A percentile compares a stretch with the other conserved stretches of the same genome.
Evolutionary conservation across 30 jellyfish, hydroid and myxozoan genomes (phyloP).

Genomic region (Clytia hemisphaerica): DNA sequence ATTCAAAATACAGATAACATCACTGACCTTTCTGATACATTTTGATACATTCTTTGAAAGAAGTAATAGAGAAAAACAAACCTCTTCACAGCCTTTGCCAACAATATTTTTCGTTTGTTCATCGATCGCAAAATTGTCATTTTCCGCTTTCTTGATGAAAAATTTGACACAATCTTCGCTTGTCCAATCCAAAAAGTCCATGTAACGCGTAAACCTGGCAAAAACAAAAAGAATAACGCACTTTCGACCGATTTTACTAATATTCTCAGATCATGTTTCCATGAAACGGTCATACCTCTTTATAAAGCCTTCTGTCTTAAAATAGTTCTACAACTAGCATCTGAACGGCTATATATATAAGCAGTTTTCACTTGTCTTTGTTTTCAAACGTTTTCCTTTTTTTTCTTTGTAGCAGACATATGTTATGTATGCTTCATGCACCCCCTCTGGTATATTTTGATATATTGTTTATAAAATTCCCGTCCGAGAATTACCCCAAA

Average conservation of each 20-base stretch:
- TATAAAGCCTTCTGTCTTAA: neutral
- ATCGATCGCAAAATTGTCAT: slow-evolving; percentile 5
- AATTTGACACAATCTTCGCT: slow-evolving; percentile 10
- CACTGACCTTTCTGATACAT: neutral
- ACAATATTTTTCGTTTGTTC: neutral
- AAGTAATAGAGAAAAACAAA: too few relatives aligned
- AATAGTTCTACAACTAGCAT: too few relatives aligned
- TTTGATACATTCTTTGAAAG: neutral
- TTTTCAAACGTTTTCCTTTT: too few relatives aligned
- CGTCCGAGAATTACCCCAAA: too few relatives aligned
- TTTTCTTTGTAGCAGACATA: too few relatives aligned
- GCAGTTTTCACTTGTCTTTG: too few relatives aligned
- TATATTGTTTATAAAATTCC: too few relatives aligned
- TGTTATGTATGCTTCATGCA: too few relatives aligned
- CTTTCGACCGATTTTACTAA: neutral
- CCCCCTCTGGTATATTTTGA: too few relatives aligned
- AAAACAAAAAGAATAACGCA: neutral
- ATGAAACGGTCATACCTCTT: neutral
- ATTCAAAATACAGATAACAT: neutral
- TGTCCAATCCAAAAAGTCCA: slow-evolving; percentile 14
- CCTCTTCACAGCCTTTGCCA: neutral
- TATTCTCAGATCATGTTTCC: neutral
- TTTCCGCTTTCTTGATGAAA: slow-evolving; percentile 7
- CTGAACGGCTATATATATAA: too few relatives aligned
- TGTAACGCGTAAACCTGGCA: slow-evolving; percentile 8